phyloP scores from a whole-genome alignment of 2,113 vertebrate genomes.

The Oriolus oriolus region DNA sequence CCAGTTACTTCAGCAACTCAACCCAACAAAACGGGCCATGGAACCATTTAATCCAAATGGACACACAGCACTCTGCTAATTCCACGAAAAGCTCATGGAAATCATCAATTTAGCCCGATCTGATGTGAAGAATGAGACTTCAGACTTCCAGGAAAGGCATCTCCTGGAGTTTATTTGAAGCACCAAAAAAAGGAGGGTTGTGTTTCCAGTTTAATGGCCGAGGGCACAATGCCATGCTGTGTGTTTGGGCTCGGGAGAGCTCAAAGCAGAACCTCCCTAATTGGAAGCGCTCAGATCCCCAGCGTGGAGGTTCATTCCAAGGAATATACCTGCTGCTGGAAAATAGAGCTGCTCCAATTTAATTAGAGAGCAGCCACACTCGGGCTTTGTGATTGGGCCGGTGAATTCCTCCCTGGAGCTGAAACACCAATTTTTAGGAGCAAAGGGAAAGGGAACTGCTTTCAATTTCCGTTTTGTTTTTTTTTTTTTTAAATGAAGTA shows the following conservation, averaged over 20 bases:
- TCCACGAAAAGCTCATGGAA: constrained; percentile 66
- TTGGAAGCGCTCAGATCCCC: neutral
- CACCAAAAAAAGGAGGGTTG: constrained; percentile 51
- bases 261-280: constrained; percentile 26
- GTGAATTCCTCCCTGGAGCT: constrained; percentile 5
- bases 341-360: neutral
- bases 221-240: constrained; percentile 42
- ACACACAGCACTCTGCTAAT: constrained; percentile 51
- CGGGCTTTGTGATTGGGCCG: neutral
- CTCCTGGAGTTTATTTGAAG: constrained; percentile 68
- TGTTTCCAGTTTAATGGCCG: constrained; percentile 62
- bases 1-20: constrained; percentile 29
- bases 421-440: neutral
- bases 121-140: constrained; percentile 58
- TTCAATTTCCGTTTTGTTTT: constrained; percentile 34
- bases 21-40: constrained; percentile 23
- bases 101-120: constrained; percentile 57
- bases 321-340: constrained; percentile 10
- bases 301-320: constrained; percentile 34
- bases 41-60: constrained; percentile 63
- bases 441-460: constrained; percentile 21
- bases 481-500: neutral
- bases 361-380: neutral
- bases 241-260: constrained; percentile 32
- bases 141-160: constrained; percentile 75